phyloP scores from a whole-genome alignment of 2,113 vertebrate genomes.

The Philantomba maxwellii region DNA sequence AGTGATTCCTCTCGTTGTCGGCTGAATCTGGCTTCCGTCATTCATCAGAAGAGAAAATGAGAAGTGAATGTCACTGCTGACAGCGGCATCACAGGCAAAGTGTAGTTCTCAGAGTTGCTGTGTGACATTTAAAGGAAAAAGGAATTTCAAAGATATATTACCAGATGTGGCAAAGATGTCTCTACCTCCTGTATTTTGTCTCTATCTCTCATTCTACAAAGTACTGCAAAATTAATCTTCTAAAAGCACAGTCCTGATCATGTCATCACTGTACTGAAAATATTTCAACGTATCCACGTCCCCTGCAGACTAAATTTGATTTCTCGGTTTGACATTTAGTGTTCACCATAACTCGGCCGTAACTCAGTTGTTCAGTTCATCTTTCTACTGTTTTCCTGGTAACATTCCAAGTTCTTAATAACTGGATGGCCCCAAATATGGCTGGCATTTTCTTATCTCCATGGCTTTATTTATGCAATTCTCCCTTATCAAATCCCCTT shows the following conservation, averaged over 20 bases:
- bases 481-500: background rate
- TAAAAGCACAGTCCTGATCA: constrained; percentile 3
- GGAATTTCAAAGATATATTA: constrained; percentile 21
- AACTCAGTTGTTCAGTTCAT: background rate
- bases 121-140: constrained; percentile 38
- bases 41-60: background rate
- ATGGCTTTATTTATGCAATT: background rate
- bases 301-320: background rate
- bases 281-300: background rate
- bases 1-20: background rate
- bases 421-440: background rate
- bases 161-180: constrained; percentile 11
- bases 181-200: background rate
- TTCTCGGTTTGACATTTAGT: background rate
- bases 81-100: background rate
- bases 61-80: background rate
- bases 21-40: background rate
- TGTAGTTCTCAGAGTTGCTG: background rate
- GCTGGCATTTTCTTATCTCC: background rate
- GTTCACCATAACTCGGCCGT: background rate
- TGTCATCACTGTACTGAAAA: background rate
- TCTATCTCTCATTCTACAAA: constrained; percentile 11
- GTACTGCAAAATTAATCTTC: constrained; percentile 36
- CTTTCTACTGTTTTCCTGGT: background rate
- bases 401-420: background rate